A percentile compares a stretch with the other conserved stretches of the same genome.
phyloP scores from a whole-genome alignment of 2,888 invertebrate species.

The Andrena praecox region DNA sequence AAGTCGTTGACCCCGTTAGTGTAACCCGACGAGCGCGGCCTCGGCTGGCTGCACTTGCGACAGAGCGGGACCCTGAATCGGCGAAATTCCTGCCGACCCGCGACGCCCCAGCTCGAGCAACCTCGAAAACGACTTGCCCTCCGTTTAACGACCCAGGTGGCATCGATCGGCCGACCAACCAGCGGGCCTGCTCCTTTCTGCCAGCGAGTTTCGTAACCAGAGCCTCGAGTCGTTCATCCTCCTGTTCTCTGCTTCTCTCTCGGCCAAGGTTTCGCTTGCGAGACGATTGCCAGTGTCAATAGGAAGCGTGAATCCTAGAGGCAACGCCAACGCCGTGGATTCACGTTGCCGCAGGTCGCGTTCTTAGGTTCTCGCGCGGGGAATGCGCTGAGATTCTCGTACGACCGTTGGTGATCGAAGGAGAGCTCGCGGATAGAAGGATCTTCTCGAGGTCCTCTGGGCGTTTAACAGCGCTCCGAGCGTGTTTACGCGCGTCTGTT shows the following conservation, averaged over 20 bases:
- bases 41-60: slow-evolving; percentile 64
- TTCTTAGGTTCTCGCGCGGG: no score
- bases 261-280: no score
- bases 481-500: slow-evolving; percentile 26
- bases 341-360: no score
- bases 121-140: slow-evolving; percentile 43
- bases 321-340: no score
- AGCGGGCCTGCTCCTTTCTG: not conserved
- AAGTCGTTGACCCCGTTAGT: slow-evolving; percentile 80
- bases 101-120: slow-evolving; percentile 38
- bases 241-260: no score
- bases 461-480: not conserved
- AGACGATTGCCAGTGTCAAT: no score
- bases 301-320: no score
- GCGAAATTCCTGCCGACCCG: slow-evolving; percentile 60
- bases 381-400: no score
- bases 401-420: not conserved
- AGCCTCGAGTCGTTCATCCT: not conserved
- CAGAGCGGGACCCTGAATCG: slow-evolving; percentile 65
- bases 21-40: slow-evolving; percentile 57
- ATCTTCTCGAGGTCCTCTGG: not conserved
- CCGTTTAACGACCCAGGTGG: slow-evolving; percentile 60
- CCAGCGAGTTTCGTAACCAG: slow-evolving; percentile 5
- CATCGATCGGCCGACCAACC: not conserved
- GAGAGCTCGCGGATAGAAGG: not conserved